A percentile compares a stretch with the other conserved stretches of the same genome.
These are phyloP conservation scores for Rhopalosiphum maidis DNA, from an alignment of 1,140 invertebrate genomes.

Conservation along the genomic window DNA sequence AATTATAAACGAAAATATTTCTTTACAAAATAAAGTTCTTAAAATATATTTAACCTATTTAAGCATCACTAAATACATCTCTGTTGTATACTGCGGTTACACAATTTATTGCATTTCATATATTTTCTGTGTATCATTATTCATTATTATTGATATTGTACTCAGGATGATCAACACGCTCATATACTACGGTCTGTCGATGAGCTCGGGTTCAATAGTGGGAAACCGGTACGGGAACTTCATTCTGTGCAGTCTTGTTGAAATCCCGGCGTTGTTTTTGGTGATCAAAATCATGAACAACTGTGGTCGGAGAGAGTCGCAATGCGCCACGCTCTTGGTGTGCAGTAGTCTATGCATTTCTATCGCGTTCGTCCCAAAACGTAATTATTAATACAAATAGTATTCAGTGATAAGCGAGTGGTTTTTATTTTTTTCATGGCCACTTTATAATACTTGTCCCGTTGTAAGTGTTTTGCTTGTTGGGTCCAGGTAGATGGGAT, in stretches of 20 bases:
- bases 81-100: not conserved
- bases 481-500: not conserved
- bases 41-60: not conserved
- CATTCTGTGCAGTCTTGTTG: slow-evolving; percentile 65
- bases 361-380: slow-evolving; percentile 59
- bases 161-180: slow-evolving; percentile 73
- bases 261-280: slow-evolving; percentile 63
- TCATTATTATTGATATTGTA: not conserved
- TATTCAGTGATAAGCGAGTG: not conserved
- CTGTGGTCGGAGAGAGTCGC: slow-evolving; percentile 58
- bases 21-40: not conserved
- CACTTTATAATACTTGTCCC: too few relatives aligned
- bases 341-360: slow-evolving; percentile 58
- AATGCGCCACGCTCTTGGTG: slow-evolving; percentile 57
- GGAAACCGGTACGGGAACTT: slow-evolving; percentile 65
- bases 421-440: not conserved
- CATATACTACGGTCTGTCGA: slow-evolving; percentile 75
- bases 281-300: slow-evolving; percentile 56
- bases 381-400: slow-evolving; percentile 51
- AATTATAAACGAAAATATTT: not conserved
- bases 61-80: not conserved
- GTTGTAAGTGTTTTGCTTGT: not conserved
- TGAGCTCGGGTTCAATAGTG: slow-evolving; percentile 65
- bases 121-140: not conserved
- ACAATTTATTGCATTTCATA: not conserved